Percentiles rank a stretch among this genome's conserved stretches.
phyloP scores from a whole-genome alignment of 2,888 invertebrate species.

The Drosophila sordidula region DNA sequence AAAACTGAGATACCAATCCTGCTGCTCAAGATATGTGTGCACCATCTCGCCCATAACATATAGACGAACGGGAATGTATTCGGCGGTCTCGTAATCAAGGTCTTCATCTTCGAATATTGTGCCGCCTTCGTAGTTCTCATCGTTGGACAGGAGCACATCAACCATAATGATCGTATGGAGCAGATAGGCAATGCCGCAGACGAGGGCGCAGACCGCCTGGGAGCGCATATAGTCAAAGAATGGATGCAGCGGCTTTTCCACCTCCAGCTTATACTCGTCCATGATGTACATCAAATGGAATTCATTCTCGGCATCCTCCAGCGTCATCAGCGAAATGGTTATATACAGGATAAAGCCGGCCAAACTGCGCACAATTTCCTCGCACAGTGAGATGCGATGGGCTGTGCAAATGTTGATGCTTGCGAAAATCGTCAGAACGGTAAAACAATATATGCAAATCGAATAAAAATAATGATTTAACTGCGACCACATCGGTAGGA shows the following conservation, averaged over 20 bases:
- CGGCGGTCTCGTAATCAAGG: slow-evolving; percentile 15
- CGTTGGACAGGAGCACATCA: slow-evolving; percentile 50
- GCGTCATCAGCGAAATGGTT: slow-evolving; percentile 39
- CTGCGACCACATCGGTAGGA: background rate
- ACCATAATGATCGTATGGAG: slow-evolving; percentile 51
- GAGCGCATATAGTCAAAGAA: slow-evolving; percentile 34
- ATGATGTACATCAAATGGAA: slow-evolving; percentile 31
- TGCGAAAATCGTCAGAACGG: slow-evolving; percentile 40
- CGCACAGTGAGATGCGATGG: background rate
- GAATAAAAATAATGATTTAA: slow-evolving; percentile 17
- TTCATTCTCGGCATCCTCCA: slow-evolving; percentile 40
- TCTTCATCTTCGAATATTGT: background rate
- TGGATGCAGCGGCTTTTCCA: slow-evolving; percentile 39
- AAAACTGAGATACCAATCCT: slow-evolving; percentile 21
- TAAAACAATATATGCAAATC: slow-evolving; percentile 19
- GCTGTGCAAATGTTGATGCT: slow-evolving; percentile 56
- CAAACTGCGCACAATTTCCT: slow-evolving; percentile 41
- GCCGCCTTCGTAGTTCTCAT: background rate
- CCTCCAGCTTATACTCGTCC: background rate
- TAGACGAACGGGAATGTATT: slow-evolving; percentile 34
- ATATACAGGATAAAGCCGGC: slow-evolving; percentile 27
- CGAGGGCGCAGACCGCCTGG: slow-evolving; percentile 37
- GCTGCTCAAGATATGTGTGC: slow-evolving; percentile 29
- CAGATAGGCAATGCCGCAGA: slow-evolving; percentile 37
- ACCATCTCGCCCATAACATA: slow-evolving; percentile 36